These are phyloP conservation scores for Lemur catta DNA, from an alignment of 2,797 vertebrate species.

Conservation along the genomic window DNA sequence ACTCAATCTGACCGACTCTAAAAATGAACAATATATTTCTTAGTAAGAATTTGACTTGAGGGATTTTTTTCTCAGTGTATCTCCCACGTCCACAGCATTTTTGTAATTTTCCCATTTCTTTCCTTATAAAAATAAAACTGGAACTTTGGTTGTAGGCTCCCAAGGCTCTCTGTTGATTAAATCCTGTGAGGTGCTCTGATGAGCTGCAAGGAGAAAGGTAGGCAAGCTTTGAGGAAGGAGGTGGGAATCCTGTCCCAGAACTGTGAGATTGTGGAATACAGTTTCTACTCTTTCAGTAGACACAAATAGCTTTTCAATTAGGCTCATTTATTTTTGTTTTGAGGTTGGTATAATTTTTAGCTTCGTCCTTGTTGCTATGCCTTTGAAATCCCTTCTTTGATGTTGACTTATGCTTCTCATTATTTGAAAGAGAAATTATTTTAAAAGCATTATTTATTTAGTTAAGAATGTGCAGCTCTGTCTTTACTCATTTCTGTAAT, in stretches of 20 bases:
- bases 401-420: background rate
- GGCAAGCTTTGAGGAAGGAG: background rate
- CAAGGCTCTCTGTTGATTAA: background rate
- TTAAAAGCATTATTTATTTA: background rate
- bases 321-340: constrained; percentile 8
- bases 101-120: background rate
- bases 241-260: background rate
- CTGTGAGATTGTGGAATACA: background rate
- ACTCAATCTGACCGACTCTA: background rate
- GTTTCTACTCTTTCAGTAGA: background rate
- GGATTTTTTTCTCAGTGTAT: background rate
- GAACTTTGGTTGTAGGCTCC: background rate
- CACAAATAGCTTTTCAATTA: background rate
- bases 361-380: background rate
- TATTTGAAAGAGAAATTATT: constrained; percentile 40
- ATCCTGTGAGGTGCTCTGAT: background rate
- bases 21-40: background rate
- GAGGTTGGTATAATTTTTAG: background rate
- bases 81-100: background rate
- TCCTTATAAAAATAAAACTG: background rate
- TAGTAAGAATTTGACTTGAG: background rate
- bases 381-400: background rate
- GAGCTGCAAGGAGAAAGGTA: background rate
- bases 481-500: constrained; percentile 1
- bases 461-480: background rate